Evolutionary conservation across 2,888 invertebrate genomes (phyloP).

Genomic region (Agapostemon virescens): DNA sequence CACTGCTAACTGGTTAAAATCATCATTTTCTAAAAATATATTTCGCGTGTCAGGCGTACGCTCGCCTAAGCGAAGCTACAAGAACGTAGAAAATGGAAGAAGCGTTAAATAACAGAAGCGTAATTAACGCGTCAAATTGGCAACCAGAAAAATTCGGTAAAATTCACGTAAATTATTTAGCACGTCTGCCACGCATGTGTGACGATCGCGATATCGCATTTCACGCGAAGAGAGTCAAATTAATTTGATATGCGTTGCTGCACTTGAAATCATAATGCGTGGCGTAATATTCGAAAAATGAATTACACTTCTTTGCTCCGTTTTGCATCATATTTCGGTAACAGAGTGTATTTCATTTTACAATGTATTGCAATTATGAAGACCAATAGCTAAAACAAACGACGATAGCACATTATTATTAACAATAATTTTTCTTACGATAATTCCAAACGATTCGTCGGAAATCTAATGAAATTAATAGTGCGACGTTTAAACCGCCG

Average conservation of each 20-base stretch:
- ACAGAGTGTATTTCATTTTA: not conserved
- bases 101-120: not conserved
- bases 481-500: not conserved
- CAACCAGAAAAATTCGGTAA: not conserved
- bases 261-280: constrained; percentile 1
- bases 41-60: not conserved
- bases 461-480: not conserved
- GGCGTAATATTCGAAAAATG: not conserved
- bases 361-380: not conserved
- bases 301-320: not conserved
- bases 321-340: not conserved
- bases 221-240: not conserved
- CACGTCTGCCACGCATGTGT: not conserved
- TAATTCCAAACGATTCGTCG: too few relatives aligned
- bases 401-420: not conserved
- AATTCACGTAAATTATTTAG: not conserved
- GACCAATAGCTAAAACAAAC: not conserved
- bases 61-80: not conserved
- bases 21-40: not conserved
- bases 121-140: not conserved
- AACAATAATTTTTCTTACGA: not conserved
- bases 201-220: not conserved
- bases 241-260: not conserved
- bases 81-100: not conserved
- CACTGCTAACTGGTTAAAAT: too few relatives aligned